Evolutionary conservation across 2,888 invertebrate species (phyloP), one percentile per base, ranked within the genome.

Genomic region (Ophion obscuratus): DNA sequence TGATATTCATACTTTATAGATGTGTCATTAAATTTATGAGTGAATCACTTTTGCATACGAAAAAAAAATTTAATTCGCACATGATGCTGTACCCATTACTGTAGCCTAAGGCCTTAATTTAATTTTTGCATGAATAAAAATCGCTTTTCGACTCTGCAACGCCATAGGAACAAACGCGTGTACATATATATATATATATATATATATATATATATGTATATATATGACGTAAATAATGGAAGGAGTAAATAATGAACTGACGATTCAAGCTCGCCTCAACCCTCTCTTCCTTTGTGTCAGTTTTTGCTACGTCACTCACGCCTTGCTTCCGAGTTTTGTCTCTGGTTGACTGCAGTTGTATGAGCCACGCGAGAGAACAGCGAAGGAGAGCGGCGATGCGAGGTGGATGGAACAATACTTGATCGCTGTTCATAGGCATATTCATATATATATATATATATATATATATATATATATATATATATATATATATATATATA

Each of bases 261-360:
- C 62, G 40, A 82, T 83, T 84, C 64, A 77, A 68, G 74, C 14
- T 27, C 64, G 47, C 44, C 70, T 70, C 20, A 24, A 67, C n/a
- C 66, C 47, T 27, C 40, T 20, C 61, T 66, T 40, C 70, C 83
- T 78, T 78, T 76, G 71, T 76, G 82, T 67, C 76, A 71, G 66
- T 67, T 75, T 76, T 80, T 76, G 82, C 83, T 83, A 75, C 78
- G 67, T 84, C 76, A 79, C 77, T 75, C 73, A 44, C 76, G 81
- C 71, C 70, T 82, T 82, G 61, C 70, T 84, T 81, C 81, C 74
- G 47, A 71, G 78, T 82, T 82, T 81, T 73, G 73, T 77, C 81
- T 68, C 79, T 82, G 79, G 70, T 73, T 78, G 71, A 66, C 78
- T 74, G 66, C 75, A 61, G 71, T 81, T 84, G 70, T 77, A 84